Evolutionary conservation across 2,113 vertebrate species (phyloP).

Genomic region (Chionis minor): DNA sequence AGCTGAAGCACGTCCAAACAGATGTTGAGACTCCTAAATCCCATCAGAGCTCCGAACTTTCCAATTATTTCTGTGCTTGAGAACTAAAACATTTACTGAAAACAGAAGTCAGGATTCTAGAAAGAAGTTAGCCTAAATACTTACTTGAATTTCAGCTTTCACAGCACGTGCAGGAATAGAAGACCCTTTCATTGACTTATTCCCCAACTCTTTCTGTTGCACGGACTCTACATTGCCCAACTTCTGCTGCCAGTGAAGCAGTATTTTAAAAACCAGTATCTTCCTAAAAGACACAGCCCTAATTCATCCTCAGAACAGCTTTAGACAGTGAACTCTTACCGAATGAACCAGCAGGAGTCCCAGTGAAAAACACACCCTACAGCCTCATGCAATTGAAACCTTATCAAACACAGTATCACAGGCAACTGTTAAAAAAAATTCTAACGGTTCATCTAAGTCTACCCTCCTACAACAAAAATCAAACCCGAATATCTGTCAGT

Average conservation of each 20-base stretch:
- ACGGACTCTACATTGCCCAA: not conserved
- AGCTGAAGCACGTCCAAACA: not conserved
- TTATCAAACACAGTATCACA: not conserved
- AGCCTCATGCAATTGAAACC: not conserved
- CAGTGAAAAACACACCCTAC: not conserved
- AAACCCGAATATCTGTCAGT: not conserved
- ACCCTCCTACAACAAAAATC: not conserved
- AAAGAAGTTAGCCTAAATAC: not conserved
- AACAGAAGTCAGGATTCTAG: not conserved
- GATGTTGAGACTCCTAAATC: not conserved
- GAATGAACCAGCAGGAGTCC: not conserved
- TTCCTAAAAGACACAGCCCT: not conserved
- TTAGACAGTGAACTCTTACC: not conserved
- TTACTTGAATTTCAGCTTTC: not conserved
- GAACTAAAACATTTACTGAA: not conserved
- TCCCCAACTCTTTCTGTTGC: not conserved
- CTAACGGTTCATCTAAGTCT: not conserved
- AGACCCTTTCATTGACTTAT: not conserved
- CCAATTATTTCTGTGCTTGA: not conserved
- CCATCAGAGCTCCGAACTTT: not conserved
- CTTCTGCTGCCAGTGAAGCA: not conserved
- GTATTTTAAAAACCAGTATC: not conserved
- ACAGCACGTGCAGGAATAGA: not conserved
- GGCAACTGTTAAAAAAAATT: not conserved
- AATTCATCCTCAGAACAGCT: not conserved